Evolutionary conservation across 2,888 invertebrate genomes (phyloP), one percentile per base, ranked within the genome.

Genomic region (Eupithecia subfuscata): DNA sequence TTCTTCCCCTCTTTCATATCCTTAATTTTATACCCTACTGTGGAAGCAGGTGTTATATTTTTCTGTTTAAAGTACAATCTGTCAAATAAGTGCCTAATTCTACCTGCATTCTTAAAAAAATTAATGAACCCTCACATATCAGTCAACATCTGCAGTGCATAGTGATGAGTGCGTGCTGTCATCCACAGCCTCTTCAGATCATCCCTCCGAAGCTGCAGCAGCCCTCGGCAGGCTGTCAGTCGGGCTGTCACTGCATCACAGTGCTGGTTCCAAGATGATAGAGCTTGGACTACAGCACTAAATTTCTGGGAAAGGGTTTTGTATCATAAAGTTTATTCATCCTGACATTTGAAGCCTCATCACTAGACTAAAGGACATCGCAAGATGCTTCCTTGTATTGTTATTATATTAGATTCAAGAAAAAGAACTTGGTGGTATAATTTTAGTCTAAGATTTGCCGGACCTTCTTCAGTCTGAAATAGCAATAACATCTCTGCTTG

Each of bases 151-250:
- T 97, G 96, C 64, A 99, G 91, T 75, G 98, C 97, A 87, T 98
- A 97, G 87, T 98, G 98, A 86, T 99, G 99, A 86, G 99, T 98
- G n/a, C 99, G 96, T 0, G 98, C 98, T 90, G 99, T 99, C 9
- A 98, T 95, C 99, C 99, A 99, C 74, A 99, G 95, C 81, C 98
- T 97, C 85, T 98, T 97, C 77, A 99, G 94, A 89, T 99, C 99
- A 86, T 99, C 99, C 56, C 99, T 95, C 73, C 98, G 96, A 90
- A 99, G 98, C 78, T 98, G 97, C 78, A 99, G 92, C 74, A 99
- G 92, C 45, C 93, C 91, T 8, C 94, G 89, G 64, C 95, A 95
- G 0, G 94, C 94, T 0, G 91, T 89, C 11, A 95, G 86, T 0
- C 95, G 84, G 0, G 93, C 93, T 3, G 89, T 88, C 0, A 92